Percentiles rank a stretch among this genome's conserved stretches.
phyloP scores from a whole-genome alignment of 1,140 invertebrate species.

The Bilobella aurantiaca region DNA sequence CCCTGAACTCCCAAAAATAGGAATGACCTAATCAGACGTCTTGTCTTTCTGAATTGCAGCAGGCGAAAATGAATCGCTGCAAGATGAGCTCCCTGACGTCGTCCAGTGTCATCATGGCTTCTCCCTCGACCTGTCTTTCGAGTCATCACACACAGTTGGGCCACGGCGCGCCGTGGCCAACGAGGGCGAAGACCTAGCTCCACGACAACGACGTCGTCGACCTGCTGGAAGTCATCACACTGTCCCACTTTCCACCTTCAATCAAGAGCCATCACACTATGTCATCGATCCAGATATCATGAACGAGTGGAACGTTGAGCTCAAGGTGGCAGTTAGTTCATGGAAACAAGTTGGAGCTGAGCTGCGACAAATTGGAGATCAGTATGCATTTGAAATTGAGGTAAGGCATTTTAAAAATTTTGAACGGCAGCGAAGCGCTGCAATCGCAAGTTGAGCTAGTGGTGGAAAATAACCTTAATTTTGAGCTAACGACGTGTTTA shows the following conservation, averaged over 20 bases:
- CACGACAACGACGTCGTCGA: background rate
- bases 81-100: background rate
- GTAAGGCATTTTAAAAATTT: too few species aligned
- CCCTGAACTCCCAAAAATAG: background rate
- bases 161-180: background rate
- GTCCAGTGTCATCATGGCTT: background rate
- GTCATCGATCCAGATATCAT: background rate
- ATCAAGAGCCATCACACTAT: background rate
- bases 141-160: too few species aligned
- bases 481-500: too few species aligned
- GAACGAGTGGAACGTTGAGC: background rate
- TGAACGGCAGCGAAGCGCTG: too few species aligned
- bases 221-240: background rate
- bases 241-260: background rate
- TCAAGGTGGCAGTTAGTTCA: background rate
- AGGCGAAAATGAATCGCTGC: background rate
- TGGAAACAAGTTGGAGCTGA: background rate
- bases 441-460: too few species aligned
- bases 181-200: background rate
- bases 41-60: background rate
- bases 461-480: too few species aligned
- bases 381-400: background rate
- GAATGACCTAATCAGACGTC: background rate
- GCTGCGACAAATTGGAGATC: background rate
- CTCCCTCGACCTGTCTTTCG: background rate